Evolutionary conservation across 2,797 vertebrate genomes (phyloP), one percentile per base, ranked within the genome.

Genomic region (Sylvilagus floridanus): DNA sequence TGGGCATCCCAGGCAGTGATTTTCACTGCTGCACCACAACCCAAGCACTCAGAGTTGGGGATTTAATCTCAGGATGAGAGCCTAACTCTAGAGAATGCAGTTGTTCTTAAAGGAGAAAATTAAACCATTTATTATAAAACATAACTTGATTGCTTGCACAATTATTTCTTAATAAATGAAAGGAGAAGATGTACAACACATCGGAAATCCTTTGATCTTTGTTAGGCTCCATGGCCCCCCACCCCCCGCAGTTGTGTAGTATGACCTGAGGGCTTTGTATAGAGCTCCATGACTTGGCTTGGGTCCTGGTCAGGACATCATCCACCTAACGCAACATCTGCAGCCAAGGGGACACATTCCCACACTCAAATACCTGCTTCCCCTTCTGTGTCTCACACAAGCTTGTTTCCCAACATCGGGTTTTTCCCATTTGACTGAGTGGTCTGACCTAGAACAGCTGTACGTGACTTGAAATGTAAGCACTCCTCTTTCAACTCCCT

Each of bases 401-500:
- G 90, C 91, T 69, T 69, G 22, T 75, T 92, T 95, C 50, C 83
- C 69, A 69, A 66, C 37, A 62, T 83, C 84, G 84, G 78, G 75
- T 77, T 69, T 62, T 84, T 4, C 37, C 42, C 57, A 42, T 84
- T 88, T 95, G 88, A 92, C 78, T 69, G 82, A 86, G 57, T 37
- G 68, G 47, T 92, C 93, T 96, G 92, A 96, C 96, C 96, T 96
- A 96, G 94, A 87, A 96, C 0, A 0, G 60, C 83, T 87, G n/a
- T 50, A 26, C 4, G 16, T 96, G 95, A 96, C 83, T 93, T 88
- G 93, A 96, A 96, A 96, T 84, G 54, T 86, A 92, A 96, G 81
- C 73, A 75, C 77, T 94, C 9, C 11, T 91, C 88, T 97, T 97
- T 96, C 88, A 97, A 94, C 79, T 94, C 86, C 83, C 90, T 78